phyloP scores from a whole-genome alignment of 2,113 vertebrate species.

The Lathamus discolor region DNA sequence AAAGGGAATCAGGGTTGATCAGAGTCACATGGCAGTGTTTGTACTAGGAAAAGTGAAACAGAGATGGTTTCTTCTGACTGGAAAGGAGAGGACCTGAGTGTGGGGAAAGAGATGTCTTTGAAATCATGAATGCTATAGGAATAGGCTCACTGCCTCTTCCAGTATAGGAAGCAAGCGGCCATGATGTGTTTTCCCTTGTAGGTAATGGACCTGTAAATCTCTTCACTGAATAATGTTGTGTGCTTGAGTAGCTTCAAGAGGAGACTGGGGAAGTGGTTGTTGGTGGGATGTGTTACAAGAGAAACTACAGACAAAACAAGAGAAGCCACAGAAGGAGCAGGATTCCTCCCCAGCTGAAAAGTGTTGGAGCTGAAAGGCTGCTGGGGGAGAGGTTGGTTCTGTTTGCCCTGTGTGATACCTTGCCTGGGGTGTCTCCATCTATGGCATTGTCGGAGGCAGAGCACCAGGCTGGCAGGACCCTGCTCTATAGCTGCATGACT shows the following conservation, averaged over 20 bases:
- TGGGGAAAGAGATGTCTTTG: neutral
- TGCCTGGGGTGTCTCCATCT: neutral
- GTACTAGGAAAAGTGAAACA: neutral
- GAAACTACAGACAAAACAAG: neutral
- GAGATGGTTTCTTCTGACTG: neutral
- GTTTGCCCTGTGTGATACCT: fast-evolving
- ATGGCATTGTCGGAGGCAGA: fast-evolving
- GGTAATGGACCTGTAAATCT: neutral
- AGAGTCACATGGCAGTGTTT: neutral
- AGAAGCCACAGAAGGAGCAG: neutral
- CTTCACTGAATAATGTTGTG: neutral
- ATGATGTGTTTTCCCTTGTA: neutral
- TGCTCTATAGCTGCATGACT: neutral
- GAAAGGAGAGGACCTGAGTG: neutral
- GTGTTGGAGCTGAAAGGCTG: neutral
- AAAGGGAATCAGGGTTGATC: neutral
- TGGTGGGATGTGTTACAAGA: neutral
- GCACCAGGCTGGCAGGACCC: neutral
- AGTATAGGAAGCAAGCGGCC: neutral
- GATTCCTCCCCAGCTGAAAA: neutral
- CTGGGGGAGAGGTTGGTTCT: neutral
- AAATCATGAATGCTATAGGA: neutral
- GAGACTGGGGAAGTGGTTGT: neutral
- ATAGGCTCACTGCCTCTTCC: neutral
- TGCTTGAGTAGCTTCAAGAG: neutral